phyloP scores from a whole-genome alignment of 2,888 invertebrate genomes.

The Polyploca ridens region DNA sequence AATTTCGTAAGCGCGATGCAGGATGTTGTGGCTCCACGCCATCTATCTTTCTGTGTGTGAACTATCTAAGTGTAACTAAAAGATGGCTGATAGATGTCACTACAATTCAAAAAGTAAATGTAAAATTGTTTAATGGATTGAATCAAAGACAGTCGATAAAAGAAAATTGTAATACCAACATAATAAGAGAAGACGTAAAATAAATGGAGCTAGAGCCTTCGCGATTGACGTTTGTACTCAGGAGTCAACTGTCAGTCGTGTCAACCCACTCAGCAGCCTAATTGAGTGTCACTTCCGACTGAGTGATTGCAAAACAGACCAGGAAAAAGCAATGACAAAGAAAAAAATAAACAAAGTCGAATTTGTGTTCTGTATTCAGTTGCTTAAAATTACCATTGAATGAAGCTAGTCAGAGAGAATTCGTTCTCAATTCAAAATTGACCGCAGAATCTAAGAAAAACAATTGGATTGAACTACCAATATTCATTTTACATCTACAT shows the following conservation, averaged over 20 bases:
- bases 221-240: conserved; percentile 2
- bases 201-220: not conserved
- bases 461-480: no score
- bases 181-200: not conserved
- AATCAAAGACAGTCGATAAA: not conserved
- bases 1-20: no score
- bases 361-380: not conserved
- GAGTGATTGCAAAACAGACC: conserved; percentile 5
- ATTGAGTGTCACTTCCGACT: conserved; percentile 9
- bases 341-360: not conserved
- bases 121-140: not conserved
- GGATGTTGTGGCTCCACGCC: no score
- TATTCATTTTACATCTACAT: not conserved
- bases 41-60: no score
- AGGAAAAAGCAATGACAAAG: not conserved
- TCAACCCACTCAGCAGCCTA: conserved; percentile 1
- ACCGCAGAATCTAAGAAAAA: no score
- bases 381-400: not conserved
- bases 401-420: no score
- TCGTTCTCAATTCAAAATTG: no score
- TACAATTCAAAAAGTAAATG: not conserved
- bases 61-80: no score
- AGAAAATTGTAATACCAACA: not conserved
- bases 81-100: no score
- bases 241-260: not conserved